A percentile compares a stretch with the other conserved stretches of the same genome.
phyloP scores from a whole-genome alignment of 1,140 invertebrate species.

The Nomia melanderi region DNA sequence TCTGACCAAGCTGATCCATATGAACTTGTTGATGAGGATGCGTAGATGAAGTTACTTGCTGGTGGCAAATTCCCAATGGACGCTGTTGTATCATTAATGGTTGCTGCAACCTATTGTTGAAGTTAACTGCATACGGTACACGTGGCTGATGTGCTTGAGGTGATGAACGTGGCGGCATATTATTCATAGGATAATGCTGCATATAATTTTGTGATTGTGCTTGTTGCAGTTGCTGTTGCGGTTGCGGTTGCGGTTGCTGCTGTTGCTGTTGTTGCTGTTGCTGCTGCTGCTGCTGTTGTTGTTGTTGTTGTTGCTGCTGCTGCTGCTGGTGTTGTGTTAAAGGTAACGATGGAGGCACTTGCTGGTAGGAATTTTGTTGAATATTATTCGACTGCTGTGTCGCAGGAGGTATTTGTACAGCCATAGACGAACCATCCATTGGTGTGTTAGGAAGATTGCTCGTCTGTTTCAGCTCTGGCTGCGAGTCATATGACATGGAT shows the following conservation, averaged over 20 bases:
- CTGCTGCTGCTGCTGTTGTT: conserved; percentile 65
- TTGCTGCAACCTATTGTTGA: conserved; percentile 70
- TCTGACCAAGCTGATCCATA: conserved; percentile 75
- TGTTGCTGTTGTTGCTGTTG: conserved; percentile 68
- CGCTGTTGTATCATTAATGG: conserved; percentile 74
- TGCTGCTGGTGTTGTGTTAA: conserved; percentile 70
- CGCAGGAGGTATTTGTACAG: conserved; percentile 58
- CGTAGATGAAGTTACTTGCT: conserved; percentile 81
- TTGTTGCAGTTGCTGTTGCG: conserved; percentile 59
- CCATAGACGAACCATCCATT: conserved; percentile 64
- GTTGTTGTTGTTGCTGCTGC: conserved; percentile 62
- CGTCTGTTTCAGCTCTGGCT: conserved; percentile 74
- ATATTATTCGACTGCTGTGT: conserved; percentile 66
- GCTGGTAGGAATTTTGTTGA: conserved; percentile 67
- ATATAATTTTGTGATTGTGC: conserved; percentile 66
- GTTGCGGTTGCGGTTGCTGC: conserved; percentile 65
- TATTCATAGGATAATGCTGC: conserved; percentile 72
- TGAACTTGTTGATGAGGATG: conserved; percentile 79
- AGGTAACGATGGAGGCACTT: conserved; percentile 57
- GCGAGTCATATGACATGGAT: conserved; percentile 67
- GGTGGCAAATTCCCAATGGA: conserved; percentile 72
- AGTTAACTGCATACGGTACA: conserved; percentile 69
- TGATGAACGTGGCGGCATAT: conserved; percentile 73
- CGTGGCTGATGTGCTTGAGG: conserved; percentile 70
- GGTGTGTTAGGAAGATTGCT: conserved; percentile 54